phyloP scores from a whole-genome alignment of 2,113 vertebrate genomes.

The Cyanoramphus novaezelandiae region DNA sequence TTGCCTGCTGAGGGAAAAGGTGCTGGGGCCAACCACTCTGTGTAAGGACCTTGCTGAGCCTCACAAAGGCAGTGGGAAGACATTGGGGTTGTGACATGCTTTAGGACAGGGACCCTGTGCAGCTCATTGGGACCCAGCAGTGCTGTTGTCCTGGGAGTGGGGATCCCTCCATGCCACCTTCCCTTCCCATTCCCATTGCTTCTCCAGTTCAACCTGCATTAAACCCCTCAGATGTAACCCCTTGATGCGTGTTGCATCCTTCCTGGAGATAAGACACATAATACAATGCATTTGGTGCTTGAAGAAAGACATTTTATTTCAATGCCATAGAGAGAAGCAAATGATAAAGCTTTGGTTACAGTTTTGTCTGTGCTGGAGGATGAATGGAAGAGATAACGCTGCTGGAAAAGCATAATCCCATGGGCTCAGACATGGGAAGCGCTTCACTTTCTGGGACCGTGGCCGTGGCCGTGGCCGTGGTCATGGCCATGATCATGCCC shows the following conservation, averaged over 20 bases:
- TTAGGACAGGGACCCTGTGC: neutral
- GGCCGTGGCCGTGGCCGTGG: rapidly evolving
- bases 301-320: conserved; percentile 11
- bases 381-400: neutral
- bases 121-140: neutral
- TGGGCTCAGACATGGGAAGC: rapidly evolving
- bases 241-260: rapidly evolving
- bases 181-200: neutral
- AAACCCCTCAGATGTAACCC: rapidly evolving
- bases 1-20: rapidly evolving
- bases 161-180: rapidly evolving
- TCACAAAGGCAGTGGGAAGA: rapidly evolving
- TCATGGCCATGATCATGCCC: rapidly evolving
- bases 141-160: too few species aligned
- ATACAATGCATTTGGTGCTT: neutral
- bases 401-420: rapidly evolving
- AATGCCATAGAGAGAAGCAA: neutral
- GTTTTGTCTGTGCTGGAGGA: neutral
- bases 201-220: too few species aligned
- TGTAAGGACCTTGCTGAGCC: neutral
- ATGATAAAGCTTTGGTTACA: neutral
- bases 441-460: rapidly evolving
- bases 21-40: neutral
- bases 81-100: rapidly evolving
- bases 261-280: neutral